These are phyloP conservation scores for Syngnathoides biaculeatus DNA, from an alignment of 2,113 vertebrate genomes.

Conservation along the genomic window DNA sequence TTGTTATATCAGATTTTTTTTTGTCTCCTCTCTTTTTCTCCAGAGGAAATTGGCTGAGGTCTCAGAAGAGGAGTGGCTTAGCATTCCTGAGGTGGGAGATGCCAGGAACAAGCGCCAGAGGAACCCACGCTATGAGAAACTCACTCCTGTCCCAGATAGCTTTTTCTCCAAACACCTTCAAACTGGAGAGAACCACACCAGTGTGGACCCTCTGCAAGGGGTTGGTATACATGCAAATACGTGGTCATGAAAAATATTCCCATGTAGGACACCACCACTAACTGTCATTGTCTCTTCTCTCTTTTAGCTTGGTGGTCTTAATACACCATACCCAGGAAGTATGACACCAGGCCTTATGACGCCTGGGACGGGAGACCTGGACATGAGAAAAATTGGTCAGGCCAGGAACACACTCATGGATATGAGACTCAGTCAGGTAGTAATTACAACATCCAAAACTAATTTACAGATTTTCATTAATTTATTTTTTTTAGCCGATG, in stretches of 20 bases:
- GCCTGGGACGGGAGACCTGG: conserved; percentile 90
- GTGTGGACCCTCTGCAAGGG: conserved; percentile 88
- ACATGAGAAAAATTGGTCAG: conserved; percentile 99
- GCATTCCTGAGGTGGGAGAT: conserved; percentile 96
- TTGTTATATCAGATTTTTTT: not conserved
- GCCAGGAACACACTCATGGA: conserved; percentile 98
- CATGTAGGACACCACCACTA: not conserved
- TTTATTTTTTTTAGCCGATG: too few relatives aligned
- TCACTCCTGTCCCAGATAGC: conserved; percentile 95
- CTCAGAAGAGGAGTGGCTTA: conserved; percentile 96
- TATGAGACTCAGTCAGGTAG: conserved; percentile 97
- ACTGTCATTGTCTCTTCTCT: conserved; percentile 14
- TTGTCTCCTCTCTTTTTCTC: not conserved
- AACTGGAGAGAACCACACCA: conserved; percentile 87
- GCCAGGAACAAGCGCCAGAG: conserved; percentile 96
- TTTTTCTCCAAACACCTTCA: conserved; percentile 97
- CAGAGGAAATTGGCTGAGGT: conserved; percentile 93
- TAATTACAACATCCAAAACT: not conserved
- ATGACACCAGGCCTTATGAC: conserved; percentile 97
- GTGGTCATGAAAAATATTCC: not conserved
- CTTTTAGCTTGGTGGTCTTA: conserved; percentile 80
- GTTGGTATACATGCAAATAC: conserved; percentile 68
- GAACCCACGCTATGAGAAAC: conserved; percentile 93
- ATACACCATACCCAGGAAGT: conserved; percentile 90
- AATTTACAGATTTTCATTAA: too few relatives aligned